phyloP scores from a whole-genome alignment of 2,888 invertebrate species.

The Imbricaverruca yamaguchii region DNA sequence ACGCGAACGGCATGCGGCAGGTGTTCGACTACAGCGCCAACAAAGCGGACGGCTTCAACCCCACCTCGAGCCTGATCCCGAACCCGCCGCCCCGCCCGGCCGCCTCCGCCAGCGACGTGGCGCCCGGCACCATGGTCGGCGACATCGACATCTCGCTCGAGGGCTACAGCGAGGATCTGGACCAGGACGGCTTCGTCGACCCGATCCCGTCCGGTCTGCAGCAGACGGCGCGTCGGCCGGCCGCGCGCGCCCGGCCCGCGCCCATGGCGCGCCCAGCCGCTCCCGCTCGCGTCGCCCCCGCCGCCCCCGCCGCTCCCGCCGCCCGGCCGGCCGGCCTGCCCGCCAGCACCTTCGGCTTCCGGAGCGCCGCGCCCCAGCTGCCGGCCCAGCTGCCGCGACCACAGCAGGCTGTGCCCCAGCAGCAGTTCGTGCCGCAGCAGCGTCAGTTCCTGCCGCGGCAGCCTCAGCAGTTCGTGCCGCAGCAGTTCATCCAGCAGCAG shows the following conservation, averaged over 20 bases:
- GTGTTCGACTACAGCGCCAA: conserved; percentile 64
- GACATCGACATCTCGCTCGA: conserved; percentile 24
- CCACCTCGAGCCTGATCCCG: conserved; percentile 36
- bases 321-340: conserved; percentile 20
- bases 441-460: conserved; percentile 18
- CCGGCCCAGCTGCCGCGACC: background rate
- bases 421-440: conserved; percentile 23
- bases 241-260: background rate
- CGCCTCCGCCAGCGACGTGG: conserved; percentile 23
- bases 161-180: conserved; percentile 28
- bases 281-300: background rate
- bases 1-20: conserved; percentile 64
- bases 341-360: conserved; percentile 8
- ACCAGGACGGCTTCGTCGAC: conserved; percentile 29
- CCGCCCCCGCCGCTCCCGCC: conserved; percentile 20
- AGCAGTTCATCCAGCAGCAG: conserved; percentile 23
- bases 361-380: conserved; percentile 17
- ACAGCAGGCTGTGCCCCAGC: conserved; percentile 7
- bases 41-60: conserved; percentile 39
- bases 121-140: conserved; percentile 29
- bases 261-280: background rate
- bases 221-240: conserved; percentile 22
- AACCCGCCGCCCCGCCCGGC: conserved; percentile 24
- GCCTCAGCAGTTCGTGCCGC: conserved; percentile 19
- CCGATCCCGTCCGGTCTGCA: conserved; percentile 12